Evolutionary conservation across 1,140 invertebrate species (phyloP), one percentile per base, ranked within the genome.

Genomic region (Apolygus lucorum): DNA sequence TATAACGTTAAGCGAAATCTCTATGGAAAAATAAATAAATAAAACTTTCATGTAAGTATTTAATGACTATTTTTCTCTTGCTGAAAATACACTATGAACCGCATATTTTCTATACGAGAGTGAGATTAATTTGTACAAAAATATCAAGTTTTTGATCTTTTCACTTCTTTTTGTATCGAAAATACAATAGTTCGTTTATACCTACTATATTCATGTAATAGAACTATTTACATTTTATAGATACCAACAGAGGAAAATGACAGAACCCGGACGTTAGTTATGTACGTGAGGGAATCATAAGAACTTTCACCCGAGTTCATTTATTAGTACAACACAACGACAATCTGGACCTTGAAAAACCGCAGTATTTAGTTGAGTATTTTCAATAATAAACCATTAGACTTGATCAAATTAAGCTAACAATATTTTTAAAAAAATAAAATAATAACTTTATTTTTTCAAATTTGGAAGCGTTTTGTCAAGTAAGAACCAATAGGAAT

Each of bases 81-180:
- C 11, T 59, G 22, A 59, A 59, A 59, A 59, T 59, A 59, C 54
- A 21, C 54, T 4, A 11, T 11, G 13, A 21, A 42, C 4, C 8
- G 54, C 54, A 59, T 59, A 59, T 59, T 24, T 59, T 59, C 54
- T 4, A 22, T 59, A 11, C 22, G 4, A 59, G 54, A 24, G 22
- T 24, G 11, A 49, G 34, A 11, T 49, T 17, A 49, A 49, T 59
- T 59, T 59, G 54, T 59, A 59, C 54, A 59, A 59, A 59, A 59
- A 59, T 59, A 59, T 59, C 54, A 59, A 59, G 54, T 59, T 42
- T 59, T 59, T 59, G 54, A 59, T 59, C 54, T 59, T 59, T 59
- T 22, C 4, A 4, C 2, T 59, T 42, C 4, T 21, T 59, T 59
- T 22, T 59, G 54, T 59, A 59, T 59, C 54, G 54, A 59, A 59